Evolutionary conservation across 2,888 invertebrate genomes (phyloP).

Genomic region (Papilio elwesi): DNA sequence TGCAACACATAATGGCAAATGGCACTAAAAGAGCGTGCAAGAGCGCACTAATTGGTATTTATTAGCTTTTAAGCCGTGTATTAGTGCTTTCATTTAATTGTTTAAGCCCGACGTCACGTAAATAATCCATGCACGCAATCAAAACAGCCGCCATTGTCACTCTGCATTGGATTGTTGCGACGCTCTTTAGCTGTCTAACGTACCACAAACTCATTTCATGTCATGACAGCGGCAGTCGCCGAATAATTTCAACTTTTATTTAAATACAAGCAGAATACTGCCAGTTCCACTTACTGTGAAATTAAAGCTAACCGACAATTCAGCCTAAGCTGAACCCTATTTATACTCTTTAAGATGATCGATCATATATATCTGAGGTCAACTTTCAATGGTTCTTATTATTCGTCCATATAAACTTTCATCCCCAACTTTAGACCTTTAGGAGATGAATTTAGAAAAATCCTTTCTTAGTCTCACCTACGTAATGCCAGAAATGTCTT

Average conservation of each 20-base stretch:
- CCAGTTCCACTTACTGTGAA: too few relatives aligned
- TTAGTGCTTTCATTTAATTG: conserved; percentile 42
- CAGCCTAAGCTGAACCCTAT: too few relatives aligned
- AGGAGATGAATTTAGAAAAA: too few relatives aligned
- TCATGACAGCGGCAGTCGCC: conserved; percentile 43
- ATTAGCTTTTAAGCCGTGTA: conserved; percentile 40
- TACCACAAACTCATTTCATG: conserved; percentile 48
- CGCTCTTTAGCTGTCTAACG: conserved; percentile 51
- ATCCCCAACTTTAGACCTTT: too few relatives aligned
- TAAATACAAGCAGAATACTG: too few relatives aligned
- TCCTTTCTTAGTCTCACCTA: too few relatives aligned
- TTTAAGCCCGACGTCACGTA: conserved; percentile 30
- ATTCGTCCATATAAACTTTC: too few relatives aligned
- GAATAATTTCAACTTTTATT: neutral
- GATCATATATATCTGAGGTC: too few relatives aligned
- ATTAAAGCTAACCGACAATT: too few relatives aligned
- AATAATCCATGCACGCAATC: conserved; percentile 51
- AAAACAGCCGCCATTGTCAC: conserved; percentile 55
- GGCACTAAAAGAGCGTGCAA: conserved; percentile 1
- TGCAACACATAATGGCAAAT: conserved; percentile 17
- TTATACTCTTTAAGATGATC: too few relatives aligned
- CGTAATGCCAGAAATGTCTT: too few relatives aligned
- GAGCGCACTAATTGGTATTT: conserved; percentile 41
- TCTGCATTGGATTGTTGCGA: conserved; percentile 52
- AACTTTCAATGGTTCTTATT: too few relatives aligned